Evolutionary conservation across 2,797 vertebrate genomes (phyloP), one percentile per base, ranked within the genome.

Genomic region (Dallia pectoralis): DNA sequence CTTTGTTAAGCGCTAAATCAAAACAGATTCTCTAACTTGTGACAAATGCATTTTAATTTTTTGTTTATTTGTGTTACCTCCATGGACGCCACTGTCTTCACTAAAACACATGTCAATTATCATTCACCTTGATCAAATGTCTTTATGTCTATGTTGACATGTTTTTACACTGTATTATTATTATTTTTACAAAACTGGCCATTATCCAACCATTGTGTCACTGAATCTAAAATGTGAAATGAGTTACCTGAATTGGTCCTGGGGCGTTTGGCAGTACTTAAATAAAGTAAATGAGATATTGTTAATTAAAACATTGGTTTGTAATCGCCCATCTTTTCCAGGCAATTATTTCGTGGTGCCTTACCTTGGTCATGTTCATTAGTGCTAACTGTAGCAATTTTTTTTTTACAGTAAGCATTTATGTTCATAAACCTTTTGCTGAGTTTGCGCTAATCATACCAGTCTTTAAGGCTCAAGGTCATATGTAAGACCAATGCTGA

Each of bases 281-380:
- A 18, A 27, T 69, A 30, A 18, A 4, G 8, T 47, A 30, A 47
- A 18, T 19, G 19, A 9, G 0, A 27, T 49, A 3, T n/a, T 22
- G 36, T 19, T 40, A 40, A 18, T 53, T 9, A 36, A 62, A n/a
- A 18, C 40, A n/a, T 22, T 61, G 27, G 27, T 51, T 69, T 49
- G 25, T 48, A 30, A 19, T 67, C 40, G 44, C 36, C 25, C 47
- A 25, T 15, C 15, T 6, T 25, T 6, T 25, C 29, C 44, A 36
- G 40, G 6, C 49, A 15, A 49, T 36, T 51, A 32, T 0, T 33
- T 70, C 33, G 47, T 68, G 61, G 70, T 78, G 74, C 80, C 77
- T 78, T 68, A 64, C 63, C 22, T 32, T 14, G 18, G n/a, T 48
- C n/a, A n/a, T 53, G 22, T 56, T 56, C 51, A 56, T 22, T 56